Percentiles rank a stretch among this genome's conserved stretches.
Conservation (phyloP, 92 coral and sea anemone species). For the Meandrina meandrites region DNA sequence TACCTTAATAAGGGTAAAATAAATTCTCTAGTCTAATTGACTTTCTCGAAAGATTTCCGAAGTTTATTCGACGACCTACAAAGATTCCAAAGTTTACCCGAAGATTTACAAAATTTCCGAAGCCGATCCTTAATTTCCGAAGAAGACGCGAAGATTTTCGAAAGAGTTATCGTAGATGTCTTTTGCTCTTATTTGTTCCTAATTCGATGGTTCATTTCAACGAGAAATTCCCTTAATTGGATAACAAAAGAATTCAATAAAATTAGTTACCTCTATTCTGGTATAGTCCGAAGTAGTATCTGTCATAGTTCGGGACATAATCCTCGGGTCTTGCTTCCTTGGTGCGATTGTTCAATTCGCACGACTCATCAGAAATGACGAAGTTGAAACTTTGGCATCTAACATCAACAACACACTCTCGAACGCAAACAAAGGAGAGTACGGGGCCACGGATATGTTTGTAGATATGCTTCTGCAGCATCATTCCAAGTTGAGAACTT, state of each 20-base stretch:
- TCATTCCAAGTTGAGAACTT: conserved; percentile 2
- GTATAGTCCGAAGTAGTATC: conserved; percentile 19
- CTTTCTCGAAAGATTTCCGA: background rate
- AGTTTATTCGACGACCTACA: background rate
- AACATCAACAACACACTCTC: background rate
- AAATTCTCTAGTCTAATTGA: background rate
- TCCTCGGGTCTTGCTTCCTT: conserved; percentile 33
- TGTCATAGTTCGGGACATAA: background rate
- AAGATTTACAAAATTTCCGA: background rate
- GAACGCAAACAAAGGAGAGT: background rate
- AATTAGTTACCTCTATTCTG: conserved; percentile 13
- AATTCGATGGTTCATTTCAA: background rate
- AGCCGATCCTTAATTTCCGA: background rate
- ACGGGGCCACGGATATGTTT: background rate
- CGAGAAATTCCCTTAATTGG: background rate
- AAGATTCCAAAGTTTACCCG: background rate
- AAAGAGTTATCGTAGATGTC: background rate
- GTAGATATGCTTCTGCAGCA: conserved; percentile 16
- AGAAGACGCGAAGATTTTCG: background rate
- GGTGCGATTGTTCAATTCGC: conserved; percentile 35
- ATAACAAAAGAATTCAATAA: background rate
- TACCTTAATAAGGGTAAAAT: too few relatives aligned
- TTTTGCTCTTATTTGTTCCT: background rate
- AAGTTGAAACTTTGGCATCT: conserved; percentile 36
- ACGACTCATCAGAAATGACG: background rate